phyloP scores from a whole-genome alignment of 2,888 invertebrate species.

The Netelia melanura region DNA sequence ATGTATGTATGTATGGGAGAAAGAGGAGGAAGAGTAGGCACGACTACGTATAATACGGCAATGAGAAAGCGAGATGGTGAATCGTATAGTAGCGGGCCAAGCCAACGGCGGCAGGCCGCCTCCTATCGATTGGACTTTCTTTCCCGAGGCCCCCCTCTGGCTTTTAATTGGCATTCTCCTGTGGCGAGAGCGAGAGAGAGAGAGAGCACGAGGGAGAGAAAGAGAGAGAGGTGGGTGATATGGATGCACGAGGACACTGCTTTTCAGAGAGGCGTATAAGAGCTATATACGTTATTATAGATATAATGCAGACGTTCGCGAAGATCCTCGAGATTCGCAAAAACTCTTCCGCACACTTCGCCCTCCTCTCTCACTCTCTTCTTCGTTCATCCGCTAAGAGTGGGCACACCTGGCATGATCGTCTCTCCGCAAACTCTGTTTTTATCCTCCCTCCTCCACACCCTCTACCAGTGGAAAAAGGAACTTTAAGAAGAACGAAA shows the following conservation, averaged over 20 bases:
- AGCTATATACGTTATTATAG: conserved; percentile 18
- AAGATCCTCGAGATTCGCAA: conserved; percentile 52
- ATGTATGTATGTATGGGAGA: background rate
- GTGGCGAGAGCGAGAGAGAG: conserved; percentile 79
- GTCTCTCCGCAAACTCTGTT: conserved; percentile 62
- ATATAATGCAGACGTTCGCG: background rate
- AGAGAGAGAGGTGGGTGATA: conserved; percentile 68
- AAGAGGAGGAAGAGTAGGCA: conserved; percentile 32
- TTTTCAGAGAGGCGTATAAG: conserved; percentile 46
- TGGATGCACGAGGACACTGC: conserved; percentile 56
- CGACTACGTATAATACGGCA: conserved; percentile 63
- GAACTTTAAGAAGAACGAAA: conserved; percentile 11
- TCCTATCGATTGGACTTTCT: conserved; percentile 84
- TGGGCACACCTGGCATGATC: conserved; percentile 21
- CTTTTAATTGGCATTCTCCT: conserved; percentile 85
- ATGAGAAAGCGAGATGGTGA: conserved; percentile 75
- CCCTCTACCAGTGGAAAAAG: conserved; percentile 9
- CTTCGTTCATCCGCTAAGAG: conserved; percentile 12
- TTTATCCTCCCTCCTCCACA: conserved; percentile 23
- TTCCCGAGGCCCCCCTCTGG: conserved; percentile 79
- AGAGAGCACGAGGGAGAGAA: conserved; percentile 70
- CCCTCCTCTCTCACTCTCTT: conserved; percentile 2
- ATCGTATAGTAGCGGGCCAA: conserved; percentile 69
- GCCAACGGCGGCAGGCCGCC: conserved; percentile 76
- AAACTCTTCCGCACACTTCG: conserved; percentile 31